These are phyloP conservation scores for Tachysurus fulvidraco DNA, from an alignment of 2,113 vertebrate genomes.

Conservation along the genomic window DNA sequence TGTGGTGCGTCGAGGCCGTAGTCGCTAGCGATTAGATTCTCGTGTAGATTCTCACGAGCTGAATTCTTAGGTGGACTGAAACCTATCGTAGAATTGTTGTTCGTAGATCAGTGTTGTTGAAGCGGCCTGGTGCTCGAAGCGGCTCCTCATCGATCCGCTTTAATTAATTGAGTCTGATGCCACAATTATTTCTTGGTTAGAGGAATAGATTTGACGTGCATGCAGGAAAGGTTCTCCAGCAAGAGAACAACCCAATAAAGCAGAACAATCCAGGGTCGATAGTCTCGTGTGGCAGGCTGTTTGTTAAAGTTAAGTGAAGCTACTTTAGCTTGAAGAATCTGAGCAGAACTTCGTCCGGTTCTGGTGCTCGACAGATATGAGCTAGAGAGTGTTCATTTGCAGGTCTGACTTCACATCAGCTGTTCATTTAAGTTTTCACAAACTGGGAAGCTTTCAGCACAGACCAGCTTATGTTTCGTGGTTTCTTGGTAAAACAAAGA, in stretches of 20 bases:
- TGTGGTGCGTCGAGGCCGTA: not conserved
- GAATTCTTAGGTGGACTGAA: not conserved
- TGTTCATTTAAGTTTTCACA: not conserved
- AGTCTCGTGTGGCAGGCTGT: not conserved
- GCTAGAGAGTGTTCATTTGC: not conserved
- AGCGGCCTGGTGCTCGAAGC: not conserved
- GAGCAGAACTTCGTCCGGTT: not conserved
- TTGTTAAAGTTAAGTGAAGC: constrained; percentile 10
- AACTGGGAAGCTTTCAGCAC: not conserved
- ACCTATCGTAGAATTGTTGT: not conserved
- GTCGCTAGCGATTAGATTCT: constrained; percentile 6
- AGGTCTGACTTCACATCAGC: not conserved
- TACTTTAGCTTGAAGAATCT: constrained; percentile 16
- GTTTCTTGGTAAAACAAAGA: not conserved
- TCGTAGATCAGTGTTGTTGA: not conserved
- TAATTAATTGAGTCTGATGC: constrained; percentile 43
- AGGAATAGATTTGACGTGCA: constrained; percentile 20
- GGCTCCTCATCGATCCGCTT: constrained; percentile 24
- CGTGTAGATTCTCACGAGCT: not conserved
- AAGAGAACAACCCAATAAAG: constrained; percentile 24
- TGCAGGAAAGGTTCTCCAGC: constrained; percentile 29
- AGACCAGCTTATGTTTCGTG: not conserved
- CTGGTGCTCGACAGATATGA: not conserved
- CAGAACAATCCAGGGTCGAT: constrained; percentile 30
- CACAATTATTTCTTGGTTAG: constrained; percentile 39